Evolutionary conservation across 2,888 invertebrate genomes (phyloP), one percentile per base, ranked within the genome.

Genomic region (Megaustenia siamemsis): DNA sequence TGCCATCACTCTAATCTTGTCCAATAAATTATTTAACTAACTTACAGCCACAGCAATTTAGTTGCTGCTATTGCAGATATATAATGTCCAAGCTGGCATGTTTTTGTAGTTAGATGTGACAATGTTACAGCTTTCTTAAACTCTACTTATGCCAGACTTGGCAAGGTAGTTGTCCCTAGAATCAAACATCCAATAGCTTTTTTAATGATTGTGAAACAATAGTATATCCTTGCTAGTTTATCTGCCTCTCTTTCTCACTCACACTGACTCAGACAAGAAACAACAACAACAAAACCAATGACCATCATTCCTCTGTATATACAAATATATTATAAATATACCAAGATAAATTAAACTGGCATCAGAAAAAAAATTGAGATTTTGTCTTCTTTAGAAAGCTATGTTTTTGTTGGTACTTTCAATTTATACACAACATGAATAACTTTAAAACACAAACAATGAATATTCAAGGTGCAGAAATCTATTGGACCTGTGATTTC

Each of bases 241-340:
- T n/a, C n/a, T 32, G 63, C 15, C 63, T 15, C 15, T 32, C 32
- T 63, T 32, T 15, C 21, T 32, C 63, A 32, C 63, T 32, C 32
- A 32, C 28, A 32, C 32, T 32, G 8, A 45, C 45, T 10, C 45
- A 63, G n/a, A n/a, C n/a, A n/a, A n/a, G n/a, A n/a, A n/a, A n/a
- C n/a, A n/a, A n/a, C n/a, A n/a, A n/a, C n/a, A n/a, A n/a, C 1
- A 63, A 63, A 63, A 63, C 28, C 32, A 12, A 73, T 73, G 32
- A 73, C 8, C 12, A 49, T 35, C 73, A 73, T 73, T 73, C 49
- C 73, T 49, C 49, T 73, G 49, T 73, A 35, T 49, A 71, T 71
- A 71, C 63, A 63, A 63, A 63, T 32, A 73, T 73, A 32, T 49
- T 73, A 21, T 73, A 73, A 73, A 73, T 73, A 49, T 73, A 35